Conservation (phyloP, 2,113 vertebrate species). For the Otolemur garnettii region DNA sequence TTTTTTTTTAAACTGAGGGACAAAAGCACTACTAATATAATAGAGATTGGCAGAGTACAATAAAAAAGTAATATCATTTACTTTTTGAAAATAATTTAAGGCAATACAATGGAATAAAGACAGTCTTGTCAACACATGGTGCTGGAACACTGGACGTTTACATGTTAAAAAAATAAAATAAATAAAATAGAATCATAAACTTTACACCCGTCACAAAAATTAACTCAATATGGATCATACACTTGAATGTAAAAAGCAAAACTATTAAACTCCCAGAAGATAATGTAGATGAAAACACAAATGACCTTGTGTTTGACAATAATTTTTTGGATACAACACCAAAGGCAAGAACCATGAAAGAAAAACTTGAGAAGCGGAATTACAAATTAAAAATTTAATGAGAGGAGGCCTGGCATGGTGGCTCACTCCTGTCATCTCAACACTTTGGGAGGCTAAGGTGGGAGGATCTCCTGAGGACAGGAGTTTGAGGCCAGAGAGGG, state of each 20-base stretch:
- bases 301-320: conserved; percentile 1
- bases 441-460: too few relatives aligned
- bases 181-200: conserved; percentile 14
- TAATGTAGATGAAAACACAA: background rate
- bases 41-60: conserved; percentile 41
- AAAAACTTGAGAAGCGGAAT: background rate
- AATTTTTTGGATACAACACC: background rate
- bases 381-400: background rate
- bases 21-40: conserved; percentile 75
- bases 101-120: background rate
- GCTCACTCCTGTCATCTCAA: too few relatives aligned
- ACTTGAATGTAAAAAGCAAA: conserved; percentile 11
- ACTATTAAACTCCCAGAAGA: background rate
- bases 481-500: too few relatives aligned
- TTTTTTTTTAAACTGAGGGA: conserved; percentile 74
- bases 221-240: conserved; percentile 5
- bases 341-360: background rate
- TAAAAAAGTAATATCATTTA: background rate
- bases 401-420: too few relatives aligned
- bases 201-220: background rate
- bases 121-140: conserved; percentile 7
- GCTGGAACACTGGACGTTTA: background rate
- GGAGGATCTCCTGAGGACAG: too few relatives aligned
- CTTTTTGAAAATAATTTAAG: conserved; percentile 48
- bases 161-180: conserved; percentile 32